Evolutionary conservation across 2,888 invertebrate genomes (phyloP).

Genomic region (Molanna angustata): DNA sequence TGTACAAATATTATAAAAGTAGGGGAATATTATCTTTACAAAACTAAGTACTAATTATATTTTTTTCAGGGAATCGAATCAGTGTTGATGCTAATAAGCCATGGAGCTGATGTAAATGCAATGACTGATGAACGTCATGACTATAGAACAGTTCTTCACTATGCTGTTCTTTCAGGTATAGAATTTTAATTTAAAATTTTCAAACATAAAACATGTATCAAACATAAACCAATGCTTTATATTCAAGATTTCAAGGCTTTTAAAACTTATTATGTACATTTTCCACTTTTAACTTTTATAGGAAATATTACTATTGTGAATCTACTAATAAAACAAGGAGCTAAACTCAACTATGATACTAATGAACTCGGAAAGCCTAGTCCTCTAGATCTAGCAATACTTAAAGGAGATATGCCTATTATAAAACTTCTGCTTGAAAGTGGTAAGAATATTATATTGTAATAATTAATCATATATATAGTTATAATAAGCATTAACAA

Average conservation of each 20-base stretch:
- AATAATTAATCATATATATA: neutral
- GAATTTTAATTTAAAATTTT: neutral
- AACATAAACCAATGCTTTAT: no score
- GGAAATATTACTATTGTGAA: constrained; percentile 71
- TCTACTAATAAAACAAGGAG: constrained; percentile 79
- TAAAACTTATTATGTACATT: neutral
- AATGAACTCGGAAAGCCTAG: constrained; percentile 69
- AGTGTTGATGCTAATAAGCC: constrained; percentile 70
- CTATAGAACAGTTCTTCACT: constrained; percentile 83
- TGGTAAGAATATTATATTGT: constrained; percentile 48
- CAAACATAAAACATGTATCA: neutral
- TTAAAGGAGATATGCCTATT: constrained; percentile 74
- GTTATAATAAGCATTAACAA: neutral
- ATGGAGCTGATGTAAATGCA: constrained; percentile 84
- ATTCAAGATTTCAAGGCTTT: no score
- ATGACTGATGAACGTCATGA: constrained; percentile 85
- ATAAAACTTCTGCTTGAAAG: constrained; percentile 67
- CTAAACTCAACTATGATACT: constrained; percentile 63
- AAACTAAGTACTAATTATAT: neutral
- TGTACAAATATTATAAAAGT: no score
- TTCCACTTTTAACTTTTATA: constrained; percentile 34
- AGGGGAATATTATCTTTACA: no score
- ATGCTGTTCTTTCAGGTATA: constrained; percentile 76
- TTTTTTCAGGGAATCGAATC: constrained; percentile 67
- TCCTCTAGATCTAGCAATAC: constrained; percentile 80